phyloP scores from a whole-genome alignment of 1,140 invertebrate species.

The Drosophila kepulauana region DNA sequence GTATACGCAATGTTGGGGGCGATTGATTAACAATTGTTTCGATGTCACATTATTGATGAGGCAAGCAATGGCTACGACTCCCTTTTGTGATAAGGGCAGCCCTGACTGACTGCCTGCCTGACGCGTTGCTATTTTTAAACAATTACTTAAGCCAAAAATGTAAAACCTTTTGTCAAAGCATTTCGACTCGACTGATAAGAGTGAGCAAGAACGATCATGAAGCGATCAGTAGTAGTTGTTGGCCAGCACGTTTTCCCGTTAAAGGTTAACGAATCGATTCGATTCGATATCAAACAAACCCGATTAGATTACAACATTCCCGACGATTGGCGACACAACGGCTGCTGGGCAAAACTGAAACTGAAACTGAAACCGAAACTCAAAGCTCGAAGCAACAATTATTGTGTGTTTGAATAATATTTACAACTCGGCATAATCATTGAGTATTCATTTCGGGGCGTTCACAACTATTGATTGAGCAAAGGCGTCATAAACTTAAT shows the following conservation, averaged over 20 bases:
- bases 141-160: slow-evolving; percentile 54
- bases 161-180: slow-evolving; percentile 1
- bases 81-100: slow-evolving; percentile 2
- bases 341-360: slow-evolving; percentile 27
- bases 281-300: slow-evolving; percentile 17
- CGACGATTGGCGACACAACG: slow-evolving; percentile 39
- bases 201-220: not conserved
- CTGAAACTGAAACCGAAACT: slow-evolving; percentile 5
- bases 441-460: slow-evolving; percentile 8
- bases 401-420: slow-evolving; percentile 12
- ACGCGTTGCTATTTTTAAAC: slow-evolving; percentile 43
- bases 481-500: slow-evolving; percentile 38
- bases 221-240: not conserved
- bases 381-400: not conserved
- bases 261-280: slow-evolving; percentile 19
- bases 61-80: not conserved
- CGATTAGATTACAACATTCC: slow-evolving; percentile 46
- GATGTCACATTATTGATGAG: slow-evolving; percentile 13
- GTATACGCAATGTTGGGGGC: slow-evolving; percentile 18
- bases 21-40: slow-evolving; percentile 23
- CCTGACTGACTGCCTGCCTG: not conserved
- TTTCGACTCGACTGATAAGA: slow-evolving; percentile 28
- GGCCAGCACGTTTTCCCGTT: slow-evolving; percentile 22
- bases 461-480: slow-evolving; percentile 19
- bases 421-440: slow-evolving; percentile 16